A percentile compares a stretch with the other conserved stretches of the same genome.
Conservation (phyloP, 2,888 invertebrate species). For the Toxonevra muliebris region DNA sequence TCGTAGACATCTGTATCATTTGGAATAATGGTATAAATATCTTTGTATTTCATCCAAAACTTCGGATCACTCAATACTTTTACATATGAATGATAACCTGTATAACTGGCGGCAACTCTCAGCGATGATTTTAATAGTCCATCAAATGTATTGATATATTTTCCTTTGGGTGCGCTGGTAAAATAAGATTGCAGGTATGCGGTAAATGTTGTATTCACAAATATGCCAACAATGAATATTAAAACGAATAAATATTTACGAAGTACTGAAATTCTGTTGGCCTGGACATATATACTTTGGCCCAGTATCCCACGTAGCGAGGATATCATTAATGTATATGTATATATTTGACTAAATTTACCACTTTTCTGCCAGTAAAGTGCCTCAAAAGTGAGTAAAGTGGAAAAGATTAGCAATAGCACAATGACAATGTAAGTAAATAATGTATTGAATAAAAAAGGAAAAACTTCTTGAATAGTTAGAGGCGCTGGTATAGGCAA, state of each 20-base stretch:
- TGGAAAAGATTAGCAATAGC: neutral
- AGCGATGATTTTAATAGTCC: neutral
- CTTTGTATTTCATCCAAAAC: neutral
- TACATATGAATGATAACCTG: no score
- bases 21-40: neutral
- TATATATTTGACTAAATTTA: neutral
- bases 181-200: slow-evolving; percentile 7
- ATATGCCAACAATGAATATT: neutral
- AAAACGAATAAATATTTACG: neutral
- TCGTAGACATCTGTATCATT: neutral
- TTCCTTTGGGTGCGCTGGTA: neutral
- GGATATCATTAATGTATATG: neutral
- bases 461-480: neutral
- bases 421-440: neutral
- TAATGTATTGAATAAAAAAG: neutral
- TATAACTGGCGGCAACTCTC: no score
- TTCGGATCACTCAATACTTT: no score
- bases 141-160: neutral
- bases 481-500: neutral
- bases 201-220: neutral
- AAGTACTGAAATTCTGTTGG: neutral
- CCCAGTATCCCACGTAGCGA: slow-evolving; percentile 5
- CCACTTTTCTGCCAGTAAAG: no score
- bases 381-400: no score
- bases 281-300: neutral